Evolutionary conservation across 2,888 invertebrate genomes (phyloP).

Genomic region (Diogma glabrata): DNA sequence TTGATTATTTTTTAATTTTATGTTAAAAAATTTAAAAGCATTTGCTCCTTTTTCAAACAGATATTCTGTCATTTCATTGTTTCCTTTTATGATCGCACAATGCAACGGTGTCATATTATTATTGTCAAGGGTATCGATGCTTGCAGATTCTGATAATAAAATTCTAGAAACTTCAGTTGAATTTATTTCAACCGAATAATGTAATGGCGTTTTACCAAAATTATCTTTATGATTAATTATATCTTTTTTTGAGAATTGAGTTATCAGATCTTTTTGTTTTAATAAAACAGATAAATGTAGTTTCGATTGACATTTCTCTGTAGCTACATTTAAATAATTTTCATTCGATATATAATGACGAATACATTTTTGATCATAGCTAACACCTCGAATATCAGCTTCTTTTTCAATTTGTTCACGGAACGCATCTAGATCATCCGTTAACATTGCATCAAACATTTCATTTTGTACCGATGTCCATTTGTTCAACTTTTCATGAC

Average conservation of each 20-base stretch:
- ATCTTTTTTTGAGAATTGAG: not conserved
- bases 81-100: not conserved
- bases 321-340: not conserved
- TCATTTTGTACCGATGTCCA: not conserved
- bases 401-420: not conserved
- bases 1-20: no score
- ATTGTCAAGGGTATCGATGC: not conserved
- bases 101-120: not conserved
- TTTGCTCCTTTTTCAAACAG: not conserved
- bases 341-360: not conserved
- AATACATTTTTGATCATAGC: not conserved
- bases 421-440: not conserved
- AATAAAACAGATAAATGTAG: not conserved
- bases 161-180: not conserved
- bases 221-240: not conserved
- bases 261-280: not conserved
- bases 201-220: not conserved
- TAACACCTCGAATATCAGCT: conserved; percentile 4
- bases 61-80: not conserved
- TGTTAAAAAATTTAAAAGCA: no score
- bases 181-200: not conserved
- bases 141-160: not conserved
- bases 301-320: not conserved
- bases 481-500: not conserved
- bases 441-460: not conserved